A percentile compares a stretch with the other conserved stretches of the same genome.
Conservation (phyloP, 2,888 invertebrate species). For the Drosophila flavopinicola region DNA sequence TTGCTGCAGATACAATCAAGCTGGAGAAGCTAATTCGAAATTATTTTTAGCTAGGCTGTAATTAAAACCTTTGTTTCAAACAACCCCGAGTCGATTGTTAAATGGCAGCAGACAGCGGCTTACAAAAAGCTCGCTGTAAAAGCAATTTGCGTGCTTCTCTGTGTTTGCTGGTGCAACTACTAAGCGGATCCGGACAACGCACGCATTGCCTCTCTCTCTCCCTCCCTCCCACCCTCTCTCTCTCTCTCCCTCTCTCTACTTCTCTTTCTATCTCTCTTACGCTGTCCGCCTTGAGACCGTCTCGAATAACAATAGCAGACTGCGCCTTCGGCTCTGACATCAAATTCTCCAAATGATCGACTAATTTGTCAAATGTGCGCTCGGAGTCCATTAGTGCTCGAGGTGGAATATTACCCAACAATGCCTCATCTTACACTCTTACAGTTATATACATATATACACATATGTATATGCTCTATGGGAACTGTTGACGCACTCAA, state of each 20-base stretch:
- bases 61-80: too few species aligned
- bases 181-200: slow-evolving; percentile 43
- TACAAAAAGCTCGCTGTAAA: slow-evolving; percentile 55
- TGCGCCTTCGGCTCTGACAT: slow-evolving; percentile 13
- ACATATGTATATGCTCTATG: too few species aligned
- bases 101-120: slow-evolving; percentile 49
- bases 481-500: slow-evolving; percentile 30
- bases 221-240: not conserved
- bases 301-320: slow-evolving; percentile 41
- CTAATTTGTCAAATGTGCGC: slow-evolving; percentile 68
- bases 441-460: too few species aligned
- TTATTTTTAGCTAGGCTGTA: too few species aligned
- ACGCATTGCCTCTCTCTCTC: slow-evolving; percentile 32
- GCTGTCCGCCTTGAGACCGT: too few species aligned
- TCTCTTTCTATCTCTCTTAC: not conserved
- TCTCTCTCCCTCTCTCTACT: too few species aligned
- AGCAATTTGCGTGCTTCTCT: slow-evolving; percentile 58
- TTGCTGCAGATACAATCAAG: slow-evolving; percentile 96
- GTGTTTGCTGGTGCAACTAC: slow-evolving; percentile 25
- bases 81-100: slow-evolving; percentile 22
- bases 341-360: slow-evolving; percentile 55
- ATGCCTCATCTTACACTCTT: slow-evolving; percentile 32
- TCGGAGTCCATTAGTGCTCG: slow-evolving; percentile 27
- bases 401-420: slow-evolving; percentile 51
- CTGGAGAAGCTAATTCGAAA: slow-evolving; percentile 88